These are phyloP conservation scores for Adelges cooleyi DNA, from an alignment of 1,140 invertebrate genomes.

Conservation along the genomic window DNA sequence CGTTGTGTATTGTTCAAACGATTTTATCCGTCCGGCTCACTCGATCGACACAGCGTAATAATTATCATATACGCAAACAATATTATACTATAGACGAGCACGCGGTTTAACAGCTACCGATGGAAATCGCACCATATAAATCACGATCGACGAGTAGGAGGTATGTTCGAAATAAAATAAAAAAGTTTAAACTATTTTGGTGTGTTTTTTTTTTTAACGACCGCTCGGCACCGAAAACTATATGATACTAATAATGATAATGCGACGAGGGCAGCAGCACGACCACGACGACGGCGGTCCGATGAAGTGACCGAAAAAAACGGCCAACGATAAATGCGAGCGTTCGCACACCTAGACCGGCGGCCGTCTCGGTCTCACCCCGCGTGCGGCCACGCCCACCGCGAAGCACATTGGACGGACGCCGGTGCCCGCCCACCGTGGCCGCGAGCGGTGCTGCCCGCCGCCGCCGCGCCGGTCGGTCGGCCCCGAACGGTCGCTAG, in stretches of 20 bases:
- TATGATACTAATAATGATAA: no score
- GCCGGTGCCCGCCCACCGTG: background rate
- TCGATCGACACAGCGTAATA: no score
- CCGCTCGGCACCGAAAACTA: background rate
- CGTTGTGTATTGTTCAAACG: no score
- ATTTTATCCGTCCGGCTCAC: no score
- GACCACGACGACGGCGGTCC: background rate
- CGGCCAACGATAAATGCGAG: constrained; percentile 15
- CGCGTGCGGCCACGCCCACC: background rate
- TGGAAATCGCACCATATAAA: no score
- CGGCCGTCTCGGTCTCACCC: background rate
- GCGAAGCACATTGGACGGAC: constrained; percentile 6
- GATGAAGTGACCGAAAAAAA: background rate
- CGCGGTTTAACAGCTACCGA: no score
- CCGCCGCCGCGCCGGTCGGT: background rate
- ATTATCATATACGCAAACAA: no score
- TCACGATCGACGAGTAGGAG: no score
- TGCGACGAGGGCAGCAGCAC: background rate
- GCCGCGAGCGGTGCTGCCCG: background rate
- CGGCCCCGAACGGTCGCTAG: no score
- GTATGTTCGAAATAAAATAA: no score
- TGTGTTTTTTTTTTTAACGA: background rate
- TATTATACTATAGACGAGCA: no score
- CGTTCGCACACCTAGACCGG: background rate
- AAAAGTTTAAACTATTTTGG: no score